These are phyloP conservation scores for Carabus problematicus DNA, from an alignment of 2,888 invertebrate species.

Conservation along the genomic window DNA sequence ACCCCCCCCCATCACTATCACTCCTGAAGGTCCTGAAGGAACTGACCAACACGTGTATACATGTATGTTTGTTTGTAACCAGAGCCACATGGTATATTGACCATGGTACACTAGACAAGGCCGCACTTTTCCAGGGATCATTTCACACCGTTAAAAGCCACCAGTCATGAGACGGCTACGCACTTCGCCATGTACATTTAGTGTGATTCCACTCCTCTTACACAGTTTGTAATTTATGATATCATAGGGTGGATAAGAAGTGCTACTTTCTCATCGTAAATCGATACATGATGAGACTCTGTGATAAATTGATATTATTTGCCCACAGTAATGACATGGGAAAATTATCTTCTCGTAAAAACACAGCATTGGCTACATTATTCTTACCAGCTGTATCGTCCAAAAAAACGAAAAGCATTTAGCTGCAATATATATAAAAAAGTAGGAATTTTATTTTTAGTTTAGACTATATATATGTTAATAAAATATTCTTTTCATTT, in stretches of 20 bases:
- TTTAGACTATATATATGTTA: too few relatives aligned
- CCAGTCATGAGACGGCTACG: conserved; percentile 5
- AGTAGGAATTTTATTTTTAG: too few relatives aligned
- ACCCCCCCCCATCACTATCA: too few relatives aligned
- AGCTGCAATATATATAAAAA: too few relatives aligned
- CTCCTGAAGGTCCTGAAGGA: not conserved
- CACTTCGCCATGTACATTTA: not conserved
- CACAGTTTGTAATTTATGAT: conserved; percentile 12
- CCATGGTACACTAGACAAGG: conserved; percentile 13
- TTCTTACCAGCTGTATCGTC: too few relatives aligned
- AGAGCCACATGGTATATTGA: conserved; percentile 11
- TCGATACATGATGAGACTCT: too few relatives aligned
- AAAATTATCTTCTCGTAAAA: too few relatives aligned
- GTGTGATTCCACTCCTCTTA: conserved; percentile 4
- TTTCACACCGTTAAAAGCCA: conserved; percentile 34
- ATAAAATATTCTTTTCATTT: too few relatives aligned
- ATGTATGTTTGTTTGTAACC: conserved; percentile 8
- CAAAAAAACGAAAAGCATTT: too few relatives aligned
- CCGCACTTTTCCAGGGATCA: conserved; percentile 30
- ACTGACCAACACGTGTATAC: conserved; percentile 3
- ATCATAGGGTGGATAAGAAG: not conserved
- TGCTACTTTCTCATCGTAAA: not conserved
- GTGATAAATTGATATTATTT: too few relatives aligned
- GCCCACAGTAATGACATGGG: too few relatives aligned
- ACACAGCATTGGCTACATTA: too few relatives aligned